Base-by-base conservation (phyloP, 2,113 vertebrate species). In the Aptenodytes forsteri region DNA sequence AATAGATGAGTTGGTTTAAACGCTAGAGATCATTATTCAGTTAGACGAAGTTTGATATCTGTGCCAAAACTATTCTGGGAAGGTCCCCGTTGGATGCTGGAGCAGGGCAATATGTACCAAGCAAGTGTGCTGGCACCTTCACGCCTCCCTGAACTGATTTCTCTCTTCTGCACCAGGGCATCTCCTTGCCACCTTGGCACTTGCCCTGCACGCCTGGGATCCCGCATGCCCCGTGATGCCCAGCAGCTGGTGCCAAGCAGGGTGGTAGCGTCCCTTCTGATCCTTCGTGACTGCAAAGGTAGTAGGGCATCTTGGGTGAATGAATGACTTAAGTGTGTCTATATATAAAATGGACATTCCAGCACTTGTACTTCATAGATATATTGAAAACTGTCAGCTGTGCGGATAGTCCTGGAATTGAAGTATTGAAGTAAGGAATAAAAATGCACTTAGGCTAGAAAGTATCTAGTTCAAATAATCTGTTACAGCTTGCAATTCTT, bases 171-270 rank as follows among this genome's bases (percentile, higher is more conserved):
- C 52, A 50, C 11, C 18, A 55, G 42, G n/a, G 15, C 32, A 64
- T 23, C 20, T 40, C 15, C 50, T 40, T 75, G 55, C 36, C 36
- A 38, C 22, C 54, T 54, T 54, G n/a, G 21, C 26, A n/a, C 14
- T 47, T 8, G 5, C 19, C 22, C 30, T 30, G 25, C 14, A 8
- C 0, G 2, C 30, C 26, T 19, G 34, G 42, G 14, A 66, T 66
- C 13, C 38, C 40, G 13, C 1, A 1, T 1, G 3, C 16, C 17
- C 19, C 2, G 2, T 1, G 2, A 55, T 30, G 54, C 23, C n/a
- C 71, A 87, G 46, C 26, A 58, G 50, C 27, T 75, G 56, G n/a
- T 71, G 47, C 76, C 52, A 27, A 34, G 50, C n/a, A n/a, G 20
- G 13, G 18, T 69, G 11, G 5, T 47, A 29, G 18, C 11, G 16